Base-by-base conservation (phyloP, 2,888 invertebrate species). In the Tachina lurida region DNA sequence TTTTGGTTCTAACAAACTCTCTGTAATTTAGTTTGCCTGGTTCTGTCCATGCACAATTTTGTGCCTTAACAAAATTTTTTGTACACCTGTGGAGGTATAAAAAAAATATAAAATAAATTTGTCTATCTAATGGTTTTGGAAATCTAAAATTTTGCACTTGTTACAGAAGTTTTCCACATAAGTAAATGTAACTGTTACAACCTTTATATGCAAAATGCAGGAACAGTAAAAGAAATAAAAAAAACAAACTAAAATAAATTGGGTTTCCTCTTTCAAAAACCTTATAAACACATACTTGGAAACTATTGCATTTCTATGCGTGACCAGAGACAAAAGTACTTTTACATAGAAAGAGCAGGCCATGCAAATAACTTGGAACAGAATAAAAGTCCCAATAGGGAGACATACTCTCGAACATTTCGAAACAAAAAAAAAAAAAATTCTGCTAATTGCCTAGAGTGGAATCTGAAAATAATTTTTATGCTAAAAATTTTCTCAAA, bases 91-190 rank as follows among this genome's bases (percentile, higher is more conserved):
- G 49, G 19, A 31, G 31, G 31, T 31, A 4, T 8, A 47, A 39
- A n/a, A 63, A 56, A 75, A 49, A 15, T 39, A 31, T 0, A 70
- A 70, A 82, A 70, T 56, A 76, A 63, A 75, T 76, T 65, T 70
- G 54, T 76, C 58, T 77, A 15, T 78, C 41, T 41, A 56, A 70
- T 77, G 62, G 56, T 62, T 85, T 85, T 63, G 54, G 39, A 67
- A 67, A 74, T 43, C 68, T 77, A 74, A 77, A 74, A 62, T 76
- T 73, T 81, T 63, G 49, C 71, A 84, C 81, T 81, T 70, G 84
- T 74, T 81, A 81, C 77, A 77, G 81, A 73, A 43, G 60, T 63
- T 84, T 74, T 63, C 81, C 84, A 77, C 84, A 73, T 41, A 81
- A n/a, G n/a, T n/a, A n/a, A n/a, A n/a, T n/a, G n/a, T 31, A 73